Evolutionary conservation across 2,113 vertebrate species (phyloP), one percentile per base, ranked within the genome.

Genomic region (Mormyrus iriodes): DNA sequence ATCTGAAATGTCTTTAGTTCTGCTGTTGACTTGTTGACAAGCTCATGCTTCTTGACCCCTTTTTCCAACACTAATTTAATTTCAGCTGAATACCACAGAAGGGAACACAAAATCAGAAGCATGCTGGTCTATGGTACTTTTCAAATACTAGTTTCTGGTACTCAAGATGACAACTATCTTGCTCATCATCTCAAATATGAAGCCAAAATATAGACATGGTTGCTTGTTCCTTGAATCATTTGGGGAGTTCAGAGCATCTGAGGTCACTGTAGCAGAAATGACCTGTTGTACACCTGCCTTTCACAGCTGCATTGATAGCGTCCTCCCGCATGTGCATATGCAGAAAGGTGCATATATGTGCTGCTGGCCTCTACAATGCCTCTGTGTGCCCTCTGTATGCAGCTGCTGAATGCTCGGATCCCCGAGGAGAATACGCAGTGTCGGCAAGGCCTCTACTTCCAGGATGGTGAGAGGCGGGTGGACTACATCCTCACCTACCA

Each of bases 401-500:
- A 99, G 98, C 89, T 98, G 58, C 94, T 99, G 91, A 98, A 97
- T 90, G 96, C 97, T 13, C 93, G 98, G 0, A 96, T 95, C 0
- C 97, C 97, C 82, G 95, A 99, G 93, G 97, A 97, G 0, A 97
- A 96, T 46, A 94, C 95, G 2, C 92, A 92, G 87, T 97, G 96
- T 93, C 97, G 96, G 53, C 96, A 95, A 0, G 98, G 98, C 65
- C 95, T 98, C n/a, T 99, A 97, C 95, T 98, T 99, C 94, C 91
- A 96, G 86, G 98, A 99, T 0, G 98, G 98, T 61, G 95, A 96
- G 93, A 96, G 97, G n/a, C 97, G 96, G 12, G 98, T 99, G 58
- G 98, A 99, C 92, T 99, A 98, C 17, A 94, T 99, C 90, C 94
- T 99, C 84, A 97, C 97, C 15, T 99, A 98, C 93, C 96, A 96